Percentiles rank a stretch among this genome's conserved stretches.
Conservation (phyloP, 2,797 vertebrate species). For the Garrulus glandarius region DNA sequence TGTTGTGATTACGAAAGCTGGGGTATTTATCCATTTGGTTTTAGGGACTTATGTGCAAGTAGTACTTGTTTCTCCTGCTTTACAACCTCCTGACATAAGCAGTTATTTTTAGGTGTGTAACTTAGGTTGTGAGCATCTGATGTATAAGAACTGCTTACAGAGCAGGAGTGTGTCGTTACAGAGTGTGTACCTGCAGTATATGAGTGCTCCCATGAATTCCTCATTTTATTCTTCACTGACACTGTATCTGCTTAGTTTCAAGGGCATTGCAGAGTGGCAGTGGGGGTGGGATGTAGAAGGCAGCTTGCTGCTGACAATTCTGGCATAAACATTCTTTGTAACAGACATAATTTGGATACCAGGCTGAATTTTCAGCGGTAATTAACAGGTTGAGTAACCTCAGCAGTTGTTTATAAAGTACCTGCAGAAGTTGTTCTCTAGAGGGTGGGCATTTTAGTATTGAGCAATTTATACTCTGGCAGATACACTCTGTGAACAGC, state of each 20-base stretch:
- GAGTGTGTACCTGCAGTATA: not conserved
- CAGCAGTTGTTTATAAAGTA: slow-evolving; percentile 56
- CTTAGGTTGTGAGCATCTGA: slow-evolving; percentile 2
- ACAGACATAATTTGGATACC: slow-evolving; percentile 38
- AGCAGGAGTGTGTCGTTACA: slow-evolving; percentile 15
- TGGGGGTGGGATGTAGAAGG: slow-evolving; percentile 6
- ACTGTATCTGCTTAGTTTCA: slow-evolving; percentile 30
- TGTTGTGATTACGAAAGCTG: not conserved
- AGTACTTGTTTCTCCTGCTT: slow-evolving; percentile 26
- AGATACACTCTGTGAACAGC: not conserved
- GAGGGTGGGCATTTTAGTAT: not conserved
- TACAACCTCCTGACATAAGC: slow-evolving; percentile 24
- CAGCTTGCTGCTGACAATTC: slow-evolving; percentile 43
- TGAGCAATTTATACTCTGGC: slow-evolving; percentile 12
- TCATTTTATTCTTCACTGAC: slow-evolving; percentile 43
- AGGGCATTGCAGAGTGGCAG: slow-evolving; percentile 37
- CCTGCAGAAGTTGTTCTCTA: slow-evolving; percentile 34
- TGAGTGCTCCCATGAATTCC: slow-evolving; percentile 21
- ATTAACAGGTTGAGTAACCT: slow-evolving; percentile 56
- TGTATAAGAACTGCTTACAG: slow-evolving; percentile 51
- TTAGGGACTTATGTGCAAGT: not conserved
- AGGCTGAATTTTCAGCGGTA: slow-evolving; percentile 31
- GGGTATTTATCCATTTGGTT: not conserved
- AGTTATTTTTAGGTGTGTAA: slow-evolving; percentile 42
- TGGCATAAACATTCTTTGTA: slow-evolving; percentile 35